A percentile compares a stretch with the other conserved stretches of the same genome.
These are phyloP conservation scores for Drosophila nannoptera DNA, from an alignment of 1,140 invertebrate species.

Conservation along the genomic window DNA sequence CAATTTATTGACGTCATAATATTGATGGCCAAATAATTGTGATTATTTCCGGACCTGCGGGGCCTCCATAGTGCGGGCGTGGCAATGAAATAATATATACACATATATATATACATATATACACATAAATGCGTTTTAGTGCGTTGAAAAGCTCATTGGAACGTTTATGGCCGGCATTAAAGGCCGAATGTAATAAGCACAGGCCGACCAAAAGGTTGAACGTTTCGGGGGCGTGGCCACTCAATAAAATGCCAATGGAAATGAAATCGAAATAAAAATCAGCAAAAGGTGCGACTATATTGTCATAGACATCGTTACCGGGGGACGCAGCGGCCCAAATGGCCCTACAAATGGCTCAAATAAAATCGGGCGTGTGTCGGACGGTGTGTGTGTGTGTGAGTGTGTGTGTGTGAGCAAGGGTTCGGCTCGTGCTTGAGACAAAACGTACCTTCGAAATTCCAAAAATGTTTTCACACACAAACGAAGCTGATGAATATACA, in stretches of 20 bases:
- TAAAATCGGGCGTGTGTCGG: no score
- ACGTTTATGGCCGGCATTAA: conserved; percentile 63
- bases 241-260: conserved; percentile 69
- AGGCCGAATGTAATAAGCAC: conserved; percentile 69
- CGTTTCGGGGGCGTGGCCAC: conserved; percentile 46
- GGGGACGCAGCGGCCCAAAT: conserved; percentile 26
- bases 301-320: conserved; percentile 49
- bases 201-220: conserved; percentile 51
- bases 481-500: conserved; percentile 24
- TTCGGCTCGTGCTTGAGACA: conserved; percentile 10
- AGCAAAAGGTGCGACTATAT: conserved; percentile 72
- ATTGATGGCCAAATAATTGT: conserved; percentile 77
- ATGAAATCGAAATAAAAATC: conserved; percentile 74
- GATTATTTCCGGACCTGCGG: conserved; percentile 58
- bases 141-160: conserved; percentile 61
- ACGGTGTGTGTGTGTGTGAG: not conserved
- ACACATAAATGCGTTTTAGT: conserved; percentile 44
- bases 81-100: conserved; percentile 1
- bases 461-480: conserved; percentile 4
- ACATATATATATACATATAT: not conserved
- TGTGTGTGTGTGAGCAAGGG: not conserved
- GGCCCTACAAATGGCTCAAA: conserved; percentile 33
- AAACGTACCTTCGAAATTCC: conserved; percentile 6
- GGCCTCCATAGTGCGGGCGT: conserved; percentile 3
- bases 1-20: conserved; percentile 67